Conservation (phyloP, 2,113 vertebrate species). For the Chaetodon trifascialis region DNA sequence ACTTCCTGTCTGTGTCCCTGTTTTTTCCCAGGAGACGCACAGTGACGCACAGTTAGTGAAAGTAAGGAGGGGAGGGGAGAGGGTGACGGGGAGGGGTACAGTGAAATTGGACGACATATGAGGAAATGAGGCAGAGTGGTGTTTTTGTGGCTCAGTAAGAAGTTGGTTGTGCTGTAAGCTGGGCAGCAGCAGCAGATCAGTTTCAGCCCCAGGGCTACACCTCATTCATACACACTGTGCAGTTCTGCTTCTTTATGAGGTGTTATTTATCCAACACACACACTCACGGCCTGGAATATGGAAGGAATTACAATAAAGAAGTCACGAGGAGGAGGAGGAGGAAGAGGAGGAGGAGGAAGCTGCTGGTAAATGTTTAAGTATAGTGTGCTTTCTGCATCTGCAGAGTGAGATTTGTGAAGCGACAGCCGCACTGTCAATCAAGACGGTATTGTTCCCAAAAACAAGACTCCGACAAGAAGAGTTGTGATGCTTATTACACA, state of each 20-base stretch:
- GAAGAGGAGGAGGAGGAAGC: background rate
- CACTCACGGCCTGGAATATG: constrained; percentile 12
- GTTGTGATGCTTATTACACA: constrained; percentile 1
- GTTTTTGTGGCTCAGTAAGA: constrained; percentile 50
- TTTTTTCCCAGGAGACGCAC: constrained; percentile 7
- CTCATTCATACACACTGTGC: constrained; percentile 48
- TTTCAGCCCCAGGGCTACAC: constrained; percentile 39
- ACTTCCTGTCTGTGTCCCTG: background rate
- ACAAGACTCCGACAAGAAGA: constrained; percentile 3
- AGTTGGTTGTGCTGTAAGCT: constrained; percentile 35
- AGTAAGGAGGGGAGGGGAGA: background rate
- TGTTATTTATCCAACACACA: constrained; percentile 37
- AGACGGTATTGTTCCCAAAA: constrained; percentile 17
- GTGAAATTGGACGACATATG: constrained; percentile 14
- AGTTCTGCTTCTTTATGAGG: constrained; percentile 58
- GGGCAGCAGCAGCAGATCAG: constrained; percentile 12
- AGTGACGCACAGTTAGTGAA: constrained; percentile 14
- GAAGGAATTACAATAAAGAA: constrained; percentile 4
- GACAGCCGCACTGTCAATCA: background rate
- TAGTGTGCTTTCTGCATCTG: background rate
- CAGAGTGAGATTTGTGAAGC: background rate
- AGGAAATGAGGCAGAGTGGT: constrained; percentile 18
- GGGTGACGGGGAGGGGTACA: constrained; percentile 1
- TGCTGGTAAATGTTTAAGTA: background rate
- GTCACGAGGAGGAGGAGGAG: background rate